Base-by-base conservation (phyloP, 2,113 vertebrate species). In the Potamarius usumacintae region DNA sequence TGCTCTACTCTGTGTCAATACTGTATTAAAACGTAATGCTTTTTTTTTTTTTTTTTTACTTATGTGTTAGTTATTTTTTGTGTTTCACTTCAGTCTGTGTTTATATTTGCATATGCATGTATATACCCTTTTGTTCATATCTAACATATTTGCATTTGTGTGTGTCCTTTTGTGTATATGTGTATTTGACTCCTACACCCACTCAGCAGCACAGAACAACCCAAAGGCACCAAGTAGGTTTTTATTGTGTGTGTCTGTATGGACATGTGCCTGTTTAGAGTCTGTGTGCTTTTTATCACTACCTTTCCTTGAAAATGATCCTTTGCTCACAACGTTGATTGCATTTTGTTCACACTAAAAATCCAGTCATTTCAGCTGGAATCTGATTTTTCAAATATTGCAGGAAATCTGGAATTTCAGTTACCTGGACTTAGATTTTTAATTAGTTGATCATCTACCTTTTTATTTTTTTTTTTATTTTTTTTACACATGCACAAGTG, bases 181-280 rank as follows among this genome's bases (percentile, higher is more conserved):
- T 94, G 86, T 93, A 91, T 94, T 89, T 94, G 91, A 93, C 25
- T 95, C 91, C 91, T 91, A 85, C 82, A 92, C 90, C 90, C 90
- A 87, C 91, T 94, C 95, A 96, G 95, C 94, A 2, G 93, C 89
- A 92, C 94, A 91, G 95, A 96, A 82, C 93, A 93, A n/a, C 85
- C 84, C 94, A 95, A 92, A 90, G 57, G 92, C 88, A 94, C 95
- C 82, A 94, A 94, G 95, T 95, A 96, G 94, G 95, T 95, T 93
- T 90, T 92, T 86, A 91, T 48, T 63, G 53, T 86, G 55, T 71
- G 78, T 78, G 63, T 58, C 14, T 89, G 83, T 86, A 71, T 83
- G 17, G 25, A 27, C 60, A n/a, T 69, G 25, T 80, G 8, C 50
- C 76, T 27, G 3, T 48, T 48, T 74, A 11, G 27, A 71, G 34